Percentiles rank a stretch among this genome's conserved stretches.
Conservation (phyloP, 2,888 invertebrate genomes). For the Cristatella mucedo region DNA sequence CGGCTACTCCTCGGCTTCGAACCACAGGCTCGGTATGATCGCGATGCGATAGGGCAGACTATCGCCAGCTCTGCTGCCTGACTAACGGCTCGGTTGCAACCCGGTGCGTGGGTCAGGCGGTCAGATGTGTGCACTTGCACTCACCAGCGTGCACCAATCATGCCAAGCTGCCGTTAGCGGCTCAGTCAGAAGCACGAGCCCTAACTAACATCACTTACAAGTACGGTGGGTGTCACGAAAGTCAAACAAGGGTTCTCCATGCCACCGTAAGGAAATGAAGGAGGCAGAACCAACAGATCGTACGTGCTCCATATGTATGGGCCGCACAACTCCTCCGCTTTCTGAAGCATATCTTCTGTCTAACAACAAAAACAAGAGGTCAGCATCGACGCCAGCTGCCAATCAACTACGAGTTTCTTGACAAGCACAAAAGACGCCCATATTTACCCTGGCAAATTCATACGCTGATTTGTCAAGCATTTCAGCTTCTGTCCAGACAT, state of each 20-base stretch:
- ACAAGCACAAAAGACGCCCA: not conserved
- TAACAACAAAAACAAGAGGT: constrained; percentile 15
- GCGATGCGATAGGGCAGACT: no score
- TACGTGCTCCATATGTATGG: constrained; percentile 79
- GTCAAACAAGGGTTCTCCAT: constrained; percentile 96
- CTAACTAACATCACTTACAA: constrained; percentile 53
- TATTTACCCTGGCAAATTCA: constrained; percentile 59
- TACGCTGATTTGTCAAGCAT: constrained; percentile 64
- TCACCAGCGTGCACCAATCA: no score
- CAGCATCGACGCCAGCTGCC: not conserved
- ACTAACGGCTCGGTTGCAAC: no score
- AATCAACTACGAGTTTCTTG: not conserved
- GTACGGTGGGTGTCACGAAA: constrained; percentile 77
- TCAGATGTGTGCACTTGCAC: no score
- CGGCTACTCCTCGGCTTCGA: no score
- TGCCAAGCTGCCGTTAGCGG: no score
- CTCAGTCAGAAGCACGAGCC: no score
- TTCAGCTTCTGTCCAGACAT: constrained; percentile 76
- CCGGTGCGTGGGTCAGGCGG: no score
- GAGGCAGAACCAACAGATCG: constrained; percentile 70
- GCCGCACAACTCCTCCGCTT: constrained; percentile 68
- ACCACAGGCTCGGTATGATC: no score
- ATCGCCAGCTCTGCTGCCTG: no score
- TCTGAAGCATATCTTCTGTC: constrained; percentile 62
- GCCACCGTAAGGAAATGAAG: constrained; percentile 83